phyloP scores from a whole-genome alignment of 1,140 invertebrate genomes.

The Drosophila guanche region DNA sequence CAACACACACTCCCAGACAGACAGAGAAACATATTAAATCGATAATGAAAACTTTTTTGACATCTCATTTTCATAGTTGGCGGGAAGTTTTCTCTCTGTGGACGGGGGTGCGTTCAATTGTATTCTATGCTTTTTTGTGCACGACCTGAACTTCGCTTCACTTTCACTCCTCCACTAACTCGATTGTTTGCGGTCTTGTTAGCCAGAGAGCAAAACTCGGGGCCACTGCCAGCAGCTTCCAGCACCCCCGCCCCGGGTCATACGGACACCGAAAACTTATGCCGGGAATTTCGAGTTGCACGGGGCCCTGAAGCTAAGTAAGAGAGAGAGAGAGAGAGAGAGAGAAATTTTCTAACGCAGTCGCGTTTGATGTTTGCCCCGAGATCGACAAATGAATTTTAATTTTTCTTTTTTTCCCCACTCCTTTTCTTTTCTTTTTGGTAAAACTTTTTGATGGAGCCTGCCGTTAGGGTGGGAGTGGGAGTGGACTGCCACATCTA shows the following conservation, averaged over 20 bases:
- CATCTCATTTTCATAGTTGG: conserved; percentile 82
- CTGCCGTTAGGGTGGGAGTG: too few relatives aligned
- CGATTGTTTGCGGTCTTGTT: conserved; percentile 59
- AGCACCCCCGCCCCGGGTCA: too few relatives aligned
- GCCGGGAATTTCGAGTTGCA: conserved; percentile 39
- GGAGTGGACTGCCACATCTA: conserved; percentile 23
- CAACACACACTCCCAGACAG: not conserved
- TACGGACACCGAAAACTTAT: conserved; percentile 63
- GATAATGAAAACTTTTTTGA: conserved; percentile 82
- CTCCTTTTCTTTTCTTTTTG: conserved; percentile 35
- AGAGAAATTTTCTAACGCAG: conserved; percentile 28
- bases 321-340: conserved; percentile 10
- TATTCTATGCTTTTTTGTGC: conserved; percentile 46
- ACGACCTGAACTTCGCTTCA: conserved; percentile 12
- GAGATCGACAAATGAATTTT: conserved; percentile 65
- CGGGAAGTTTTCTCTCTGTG: conserved; percentile 49
- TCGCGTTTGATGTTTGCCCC: conserved; percentile 58
- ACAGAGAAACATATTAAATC: conserved; percentile 66
- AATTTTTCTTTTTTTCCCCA: conserved; percentile 41
- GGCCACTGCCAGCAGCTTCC: too few relatives aligned
- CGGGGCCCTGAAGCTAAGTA: conserved; percentile 39
- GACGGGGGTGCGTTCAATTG: conserved; percentile 53
- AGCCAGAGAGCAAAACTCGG: conserved; percentile 26
- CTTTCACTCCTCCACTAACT: conserved; percentile 53
- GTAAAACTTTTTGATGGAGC: conserved; percentile 43